Percentiles rank a stretch among this genome's conserved stretches.
Conservation (phyloP, 2,113 vertebrate genomes). For the Rana temporaria region DNA sequence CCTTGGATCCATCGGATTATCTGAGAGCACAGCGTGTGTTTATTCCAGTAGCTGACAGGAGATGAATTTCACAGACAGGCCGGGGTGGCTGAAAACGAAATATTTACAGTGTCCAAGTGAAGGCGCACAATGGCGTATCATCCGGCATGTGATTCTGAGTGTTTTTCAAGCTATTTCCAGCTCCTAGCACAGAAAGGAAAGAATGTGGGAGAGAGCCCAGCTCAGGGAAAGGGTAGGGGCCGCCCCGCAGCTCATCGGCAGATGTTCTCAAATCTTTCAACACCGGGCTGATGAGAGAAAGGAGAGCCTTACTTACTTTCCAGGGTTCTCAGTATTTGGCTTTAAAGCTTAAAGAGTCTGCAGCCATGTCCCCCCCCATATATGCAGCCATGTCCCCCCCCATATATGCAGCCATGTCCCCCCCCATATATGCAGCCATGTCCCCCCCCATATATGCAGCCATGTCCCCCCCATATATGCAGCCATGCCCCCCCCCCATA, state of each 20-base stretch:
- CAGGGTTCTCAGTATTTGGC: too few relatives aligned
- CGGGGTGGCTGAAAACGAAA: neutral
- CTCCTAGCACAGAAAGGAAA: conserved; percentile 37
- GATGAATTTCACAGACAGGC: neutral
- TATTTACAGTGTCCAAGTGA: conserved; percentile 7
- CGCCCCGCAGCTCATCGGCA: neutral
- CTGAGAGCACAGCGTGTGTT: neutral
- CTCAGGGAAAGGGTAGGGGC: neutral
- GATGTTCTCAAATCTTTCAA: conserved; percentile 1
- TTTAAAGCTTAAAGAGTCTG: too few relatives aligned
- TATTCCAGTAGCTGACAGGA: neutral
- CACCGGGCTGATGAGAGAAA: neutral
- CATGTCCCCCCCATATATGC: too few relatives aligned
- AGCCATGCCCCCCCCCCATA: too few relatives aligned
- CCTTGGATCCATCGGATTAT: neutral
- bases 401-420: too few relatives aligned
- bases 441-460: too few relatives aligned
- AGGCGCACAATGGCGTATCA: neutral
- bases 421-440: too few relatives aligned
- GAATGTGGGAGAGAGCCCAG: conserved; percentile 24
- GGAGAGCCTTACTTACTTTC: neutral
- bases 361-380: too few relatives aligned
- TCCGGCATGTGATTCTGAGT: conserved; percentile 15
- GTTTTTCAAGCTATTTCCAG: conserved; percentile 40
- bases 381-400: too few relatives aligned